Base-by-base conservation (phyloP, 2,888 invertebrate species). In the Lacanobia wlatinum region DNA sequence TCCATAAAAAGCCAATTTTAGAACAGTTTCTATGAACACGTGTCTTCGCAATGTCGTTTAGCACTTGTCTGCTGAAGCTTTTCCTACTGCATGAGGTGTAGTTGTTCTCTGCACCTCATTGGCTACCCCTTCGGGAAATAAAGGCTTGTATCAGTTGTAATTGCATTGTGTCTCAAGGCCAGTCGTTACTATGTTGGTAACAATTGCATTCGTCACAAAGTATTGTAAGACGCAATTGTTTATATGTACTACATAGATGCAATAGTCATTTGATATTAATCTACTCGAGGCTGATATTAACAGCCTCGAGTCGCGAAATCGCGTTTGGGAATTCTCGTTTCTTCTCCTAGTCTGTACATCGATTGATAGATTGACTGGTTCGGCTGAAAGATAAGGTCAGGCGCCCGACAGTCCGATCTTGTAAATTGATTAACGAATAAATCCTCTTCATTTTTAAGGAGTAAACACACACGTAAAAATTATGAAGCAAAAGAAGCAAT, bases 151-250 rank as follows among this genome's bases (percentile, higher is more conserved):
- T 14, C 21, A n/a, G 14, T 40, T 28, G n/a, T 46, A n/a, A 53
- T 46, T 53, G 48, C 18, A 50, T 50, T 62, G 2, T 38, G 23
- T 61, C 21, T 69, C 56, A 64, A 69, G 61, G 70, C 38, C 14
- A 43, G 16, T 53, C 10, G 21, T 48, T 55, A 43, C 43, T 43
- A 28, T 48, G 58, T 48, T 40, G 23, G 21, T 66, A 59, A 76
- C 28, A 81, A 70, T 56, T 76, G 62, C 59, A 63, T 63, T 38
- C 9, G 40, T 40, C 38, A 70, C 59, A 70, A 76, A 81, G 28
- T 38, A 59, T 66, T 52, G 38, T 62, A 28, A 55, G 60, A 38
- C 58, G 46, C 65, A 38, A 63, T 70, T 66, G 56, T 61, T 61
- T 40, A n/a, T 58, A 28, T 28, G 28, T 28, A 53, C 34, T 40